These are phyloP conservation scores for Silurus glanis DNA, from an alignment of 2,113 vertebrate genomes.

Conservation along the genomic window DNA sequence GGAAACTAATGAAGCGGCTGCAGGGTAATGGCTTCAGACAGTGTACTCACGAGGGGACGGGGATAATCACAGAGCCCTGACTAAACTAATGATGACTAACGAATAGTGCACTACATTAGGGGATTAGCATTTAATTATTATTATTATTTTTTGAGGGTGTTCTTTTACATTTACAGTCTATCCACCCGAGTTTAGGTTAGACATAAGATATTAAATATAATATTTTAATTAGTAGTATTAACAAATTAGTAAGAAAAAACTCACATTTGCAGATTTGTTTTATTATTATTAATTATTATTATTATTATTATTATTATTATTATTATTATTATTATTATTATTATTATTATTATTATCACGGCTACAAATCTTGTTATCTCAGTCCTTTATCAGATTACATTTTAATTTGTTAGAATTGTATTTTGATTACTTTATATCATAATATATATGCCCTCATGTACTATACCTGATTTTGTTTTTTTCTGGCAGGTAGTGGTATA, in stretches of 20 bases:
- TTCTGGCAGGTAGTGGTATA: background rate
- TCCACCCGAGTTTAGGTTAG: background rate
- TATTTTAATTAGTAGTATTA: constrained; percentile 5
- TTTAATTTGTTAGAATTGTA: no score
- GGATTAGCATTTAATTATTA: constrained; percentile 25
- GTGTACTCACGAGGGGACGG: constrained; percentile 9
- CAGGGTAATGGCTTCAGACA: constrained; percentile 26
- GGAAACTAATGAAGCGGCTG: constrained; percentile 38
- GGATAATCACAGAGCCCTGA: constrained; percentile 42
- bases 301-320: no score
- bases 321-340: background rate
- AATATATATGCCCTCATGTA: background rate
- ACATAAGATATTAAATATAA: constrained; percentile 50
- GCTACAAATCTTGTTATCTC: background rate
- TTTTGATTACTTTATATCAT: no score
- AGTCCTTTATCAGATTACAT: background rate
- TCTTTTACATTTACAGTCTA: background rate
- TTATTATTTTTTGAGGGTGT: background rate
- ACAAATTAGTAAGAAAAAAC: constrained; percentile 41
- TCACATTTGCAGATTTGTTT: constrained; percentile 57
- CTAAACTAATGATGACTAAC: constrained; percentile 44
- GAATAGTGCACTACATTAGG: constrained; percentile 18
- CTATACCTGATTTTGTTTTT: background rate
- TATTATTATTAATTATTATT: no score
- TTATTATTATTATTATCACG: background rate